phyloP scores from a whole-genome alignment of 2,113 vertebrate genomes.

The Hylia prasina region DNA sequence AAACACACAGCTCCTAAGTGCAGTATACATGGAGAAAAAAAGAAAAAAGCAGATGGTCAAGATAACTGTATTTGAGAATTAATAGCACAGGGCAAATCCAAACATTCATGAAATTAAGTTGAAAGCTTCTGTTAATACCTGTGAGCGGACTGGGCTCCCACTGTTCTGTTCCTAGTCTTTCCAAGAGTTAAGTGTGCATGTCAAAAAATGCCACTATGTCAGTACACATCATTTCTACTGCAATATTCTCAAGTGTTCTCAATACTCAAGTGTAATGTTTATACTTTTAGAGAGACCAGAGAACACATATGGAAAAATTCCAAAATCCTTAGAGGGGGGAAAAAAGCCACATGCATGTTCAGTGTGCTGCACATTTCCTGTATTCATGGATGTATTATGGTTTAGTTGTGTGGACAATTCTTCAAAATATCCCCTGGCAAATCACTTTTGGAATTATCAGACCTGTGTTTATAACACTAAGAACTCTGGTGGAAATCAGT shows the following conservation, averaged over 20 bases:
- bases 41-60: not conserved
- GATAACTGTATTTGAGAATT: not conserved
- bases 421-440: not conserved
- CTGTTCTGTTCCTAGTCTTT: not conserved
- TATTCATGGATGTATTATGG: not conserved
- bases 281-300: not conserved
- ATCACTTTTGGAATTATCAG: not conserved
- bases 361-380: not conserved
- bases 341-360: not conserved
- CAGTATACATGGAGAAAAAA: not conserved
- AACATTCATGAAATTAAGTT: not conserved
- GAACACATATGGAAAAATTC: not conserved
- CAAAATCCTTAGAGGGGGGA: not conserved
- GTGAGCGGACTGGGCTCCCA: not conserved
- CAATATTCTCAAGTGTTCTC: not conserved
- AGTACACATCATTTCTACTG: not conserved
- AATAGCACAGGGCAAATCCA: not conserved
- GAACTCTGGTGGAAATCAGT: not conserved
- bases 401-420: not conserved
- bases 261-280: not conserved
- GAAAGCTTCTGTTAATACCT: not conserved
- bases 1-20: not conserved
- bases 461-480: not conserved
- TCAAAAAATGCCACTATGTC: not conserved
- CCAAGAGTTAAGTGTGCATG: not conserved